Evolutionary conservation across 1,140 invertebrate species (phyloP).

Genomic region (Aphelinus certus): DNA sequence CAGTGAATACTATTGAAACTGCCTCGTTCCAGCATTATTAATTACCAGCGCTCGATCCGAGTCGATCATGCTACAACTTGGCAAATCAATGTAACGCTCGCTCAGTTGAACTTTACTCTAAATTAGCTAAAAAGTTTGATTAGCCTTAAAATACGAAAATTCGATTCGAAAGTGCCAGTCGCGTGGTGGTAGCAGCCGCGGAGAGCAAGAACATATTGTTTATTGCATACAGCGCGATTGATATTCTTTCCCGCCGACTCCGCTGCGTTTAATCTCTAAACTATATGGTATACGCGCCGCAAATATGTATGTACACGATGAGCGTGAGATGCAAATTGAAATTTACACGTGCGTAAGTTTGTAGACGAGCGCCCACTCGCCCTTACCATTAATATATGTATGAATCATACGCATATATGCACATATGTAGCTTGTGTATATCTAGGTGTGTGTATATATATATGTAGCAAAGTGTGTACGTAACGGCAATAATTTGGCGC

Average conservation of each 20-base stretch:
- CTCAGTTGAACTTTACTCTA: constrained; percentile 5
- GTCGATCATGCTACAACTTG: background rate
- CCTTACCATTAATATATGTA: background rate
- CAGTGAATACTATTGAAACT: no score
- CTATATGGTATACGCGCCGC: background rate
- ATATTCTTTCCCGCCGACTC: no score
- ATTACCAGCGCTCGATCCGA: no score
- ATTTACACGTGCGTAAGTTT: constrained; percentile 15
- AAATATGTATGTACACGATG: background rate
- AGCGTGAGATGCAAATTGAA: constrained; percentile 21
- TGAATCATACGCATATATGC: background rate
- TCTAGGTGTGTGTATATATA: constrained; percentile 2
- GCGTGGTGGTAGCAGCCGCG: constrained; percentile 24
- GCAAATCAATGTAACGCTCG: constrained; percentile 27
- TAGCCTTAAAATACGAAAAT: constrained; percentile 35
- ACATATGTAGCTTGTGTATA: background rate
- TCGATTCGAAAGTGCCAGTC: constrained; percentile 28
- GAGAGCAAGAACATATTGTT: no score
- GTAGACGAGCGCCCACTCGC: background rate
- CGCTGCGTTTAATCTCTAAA: no score
- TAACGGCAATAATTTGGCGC: constrained; percentile 45
- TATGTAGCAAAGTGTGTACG: constrained; percentile 38
- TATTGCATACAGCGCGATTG: no score
- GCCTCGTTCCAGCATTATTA: no score
- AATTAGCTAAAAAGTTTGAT: constrained; percentile 32